These are phyloP conservation scores for Volucella bombylans DNA, from an alignment of 2,888 invertebrate genomes.

Conservation along the genomic window DNA sequence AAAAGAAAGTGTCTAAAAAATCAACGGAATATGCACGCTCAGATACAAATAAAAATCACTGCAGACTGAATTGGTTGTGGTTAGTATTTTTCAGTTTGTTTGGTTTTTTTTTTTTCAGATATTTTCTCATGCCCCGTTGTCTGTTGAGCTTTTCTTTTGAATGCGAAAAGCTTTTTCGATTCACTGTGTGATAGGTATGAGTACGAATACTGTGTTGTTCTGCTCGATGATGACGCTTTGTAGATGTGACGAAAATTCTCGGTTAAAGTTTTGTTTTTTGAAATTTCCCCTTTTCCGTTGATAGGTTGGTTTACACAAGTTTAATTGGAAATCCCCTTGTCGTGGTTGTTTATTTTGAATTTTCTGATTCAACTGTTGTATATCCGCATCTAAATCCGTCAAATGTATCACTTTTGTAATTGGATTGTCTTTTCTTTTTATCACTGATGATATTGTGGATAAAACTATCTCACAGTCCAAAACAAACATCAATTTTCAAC, in stretches of 20 bases:
- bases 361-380: conserved; percentile 64
- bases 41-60: conserved; percentile 62
- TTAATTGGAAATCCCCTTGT: conserved; percentile 14
- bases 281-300: conserved; percentile 36
- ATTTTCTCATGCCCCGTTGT: conserved; percentile 3
- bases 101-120: conserved; percentile 18
- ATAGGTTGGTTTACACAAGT: conserved; percentile 31
- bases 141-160: conserved; percentile 51
- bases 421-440: too few relatives aligned
- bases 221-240: conserved; percentile 39
- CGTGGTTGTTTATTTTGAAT: conserved; percentile 59
- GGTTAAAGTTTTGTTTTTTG: conserved; percentile 12
- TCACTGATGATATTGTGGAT: too few relatives aligned
- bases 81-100: conserved; percentile 44
- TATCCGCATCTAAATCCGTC: conserved; percentile 41
- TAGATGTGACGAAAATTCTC: conserved; percentile 52
- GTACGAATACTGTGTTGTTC: too few relatives aligned
- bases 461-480: too few relatives aligned
- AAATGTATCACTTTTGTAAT: not conserved
- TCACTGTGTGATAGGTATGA: not conserved
- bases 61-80: conserved; percentile 36
- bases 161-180: conserved; percentile 60
- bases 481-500: too few relatives aligned
- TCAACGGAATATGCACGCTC: conserved; percentile 58
- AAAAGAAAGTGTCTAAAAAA: conserved; percentile 44